Evolutionary conservation across 1,140 invertebrate genomes (phyloP).

Genomic region (Tetramorium simillimum): DNA sequence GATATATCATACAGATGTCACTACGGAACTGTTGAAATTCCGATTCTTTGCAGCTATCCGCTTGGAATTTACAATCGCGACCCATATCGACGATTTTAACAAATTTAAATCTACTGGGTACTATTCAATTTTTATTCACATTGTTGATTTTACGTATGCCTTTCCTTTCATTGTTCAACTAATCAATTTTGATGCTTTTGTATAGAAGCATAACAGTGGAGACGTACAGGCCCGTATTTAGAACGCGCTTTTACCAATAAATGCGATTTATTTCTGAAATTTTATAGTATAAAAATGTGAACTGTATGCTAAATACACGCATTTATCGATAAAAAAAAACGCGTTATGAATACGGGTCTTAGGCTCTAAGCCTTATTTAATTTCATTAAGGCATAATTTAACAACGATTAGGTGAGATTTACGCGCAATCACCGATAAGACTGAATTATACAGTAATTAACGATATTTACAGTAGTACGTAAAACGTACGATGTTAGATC

Average conservation of each 20-base stretch:
- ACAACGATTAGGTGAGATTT: not conserved
- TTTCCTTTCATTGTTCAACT: not conserved
- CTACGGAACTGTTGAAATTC: conserved; percentile 2
- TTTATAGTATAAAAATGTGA: no score
- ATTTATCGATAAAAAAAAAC: no score
- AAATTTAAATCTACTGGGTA: not conserved
- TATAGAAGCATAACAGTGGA: not conserved
- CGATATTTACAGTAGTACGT: conserved; percentile 25
- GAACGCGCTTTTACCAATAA: no score
- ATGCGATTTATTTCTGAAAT: no score
- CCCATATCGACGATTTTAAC: not conserved
- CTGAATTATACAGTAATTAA: conserved; percentile 40
- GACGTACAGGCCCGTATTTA: not conserved
- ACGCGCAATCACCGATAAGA: conserved; percentile 17
- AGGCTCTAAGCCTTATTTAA: not conserved
- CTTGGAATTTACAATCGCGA: not conserved
- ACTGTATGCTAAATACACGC: no score
- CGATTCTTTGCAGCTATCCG: not conserved
- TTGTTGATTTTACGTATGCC: not conserved
- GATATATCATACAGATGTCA: conserved; percentile 25
- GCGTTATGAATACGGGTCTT: no score
- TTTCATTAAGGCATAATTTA: conserved; percentile 8
- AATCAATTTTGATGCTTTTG: not conserved
- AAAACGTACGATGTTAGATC: conserved; percentile 5
- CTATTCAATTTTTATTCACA: conserved; percentile 5